Evolutionary conservation across 2,113 vertebrate genomes (phyloP), one percentile per base, ranked within the genome.

Genomic region (Falco punctatus): DNA sequence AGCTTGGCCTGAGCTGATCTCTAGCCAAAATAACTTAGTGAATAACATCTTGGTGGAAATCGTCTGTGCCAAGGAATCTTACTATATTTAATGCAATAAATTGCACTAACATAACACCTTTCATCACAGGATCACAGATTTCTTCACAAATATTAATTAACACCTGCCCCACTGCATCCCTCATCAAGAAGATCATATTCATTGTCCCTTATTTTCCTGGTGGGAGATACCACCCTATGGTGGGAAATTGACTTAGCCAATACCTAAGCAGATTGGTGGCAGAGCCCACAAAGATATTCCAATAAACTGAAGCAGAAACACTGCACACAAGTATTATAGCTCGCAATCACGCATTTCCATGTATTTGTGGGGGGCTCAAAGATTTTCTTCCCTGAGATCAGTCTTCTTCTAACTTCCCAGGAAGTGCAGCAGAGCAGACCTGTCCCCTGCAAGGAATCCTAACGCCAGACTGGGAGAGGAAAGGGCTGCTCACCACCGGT

Each of bases 61-160:
- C 38, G 33, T 91, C 57, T 73, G 42, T 95, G 94, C 93, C 97
- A 96, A 94, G 64, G 71, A 96, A 94, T 87, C 81, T 73, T 85
- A 88, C 84, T 92, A 89, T 69, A 91, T 88, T 64, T 91, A 96
- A 87, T 91, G 78, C 64, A 94, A 48, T 90, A 95, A 95, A 83
- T 90, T 94, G 79, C 78, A 89, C 88, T 75, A 81, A 75, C 66
- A 38, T 89, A 85, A 69, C 95, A 90, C 91, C 89, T 97, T 95
- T 87, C 67, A 94, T 91, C 84, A 94, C 62, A 89, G 74, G 84
- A 91, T 95, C 78, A 88, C 71, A 92, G 38, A 86, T 90, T 85
- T 87, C 91, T 83, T 90, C 72, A 94, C 82, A 97, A 97, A 97
- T 92, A 94, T 54, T 92, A 84, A 94, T 92, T 78, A 94, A 91